A percentile compares a stretch with the other conserved stretches of the same genome.
Evolutionary conservation across 2,113 vertebrate species (phyloP).

Genomic region (Ceyx melanurus): DNA sequence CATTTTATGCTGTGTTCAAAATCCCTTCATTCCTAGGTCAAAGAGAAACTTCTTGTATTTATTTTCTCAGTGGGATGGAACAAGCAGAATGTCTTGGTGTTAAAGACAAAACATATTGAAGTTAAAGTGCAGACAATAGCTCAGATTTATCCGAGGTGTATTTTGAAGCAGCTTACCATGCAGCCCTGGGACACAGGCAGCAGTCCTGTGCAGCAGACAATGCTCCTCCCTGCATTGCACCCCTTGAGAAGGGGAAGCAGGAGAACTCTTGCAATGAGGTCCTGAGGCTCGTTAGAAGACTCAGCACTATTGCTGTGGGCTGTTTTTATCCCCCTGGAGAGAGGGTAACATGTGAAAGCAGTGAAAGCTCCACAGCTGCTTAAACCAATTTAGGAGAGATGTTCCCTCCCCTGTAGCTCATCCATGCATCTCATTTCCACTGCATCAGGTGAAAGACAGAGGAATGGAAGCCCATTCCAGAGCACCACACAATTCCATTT

Average conservation of each 20-base stretch:
- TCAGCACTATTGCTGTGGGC: not conserved
- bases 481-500: not conserved
- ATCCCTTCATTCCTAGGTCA: too few species aligned
- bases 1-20: too few species aligned
- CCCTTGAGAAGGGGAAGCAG: not conserved
- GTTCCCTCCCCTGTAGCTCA: not conserved
- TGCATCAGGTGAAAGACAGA: not conserved
- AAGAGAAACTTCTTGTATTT: too few species aligned
- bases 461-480: not conserved
- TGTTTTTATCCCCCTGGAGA: not conserved
- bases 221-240: not conserved
- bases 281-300: not conserved
- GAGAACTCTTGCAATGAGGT: not conserved
- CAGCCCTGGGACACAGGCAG: not conserved
- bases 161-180: too few species aligned
- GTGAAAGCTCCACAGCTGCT: not conserved
- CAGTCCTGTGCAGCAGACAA: fast-evolving
- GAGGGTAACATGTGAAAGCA: not conserved
- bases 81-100: too few species aligned
- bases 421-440: not conserved
- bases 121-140: too few species aligned
- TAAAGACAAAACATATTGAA: too few species aligned
- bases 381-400: not conserved
- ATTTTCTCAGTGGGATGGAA: too few species aligned
- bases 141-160: too few species aligned